Percentiles rank a stretch among this genome's conserved stretches.
phyloP scores from a whole-genome alignment of 2,113 vertebrate genomes.

The Empidonax traillii region DNA sequence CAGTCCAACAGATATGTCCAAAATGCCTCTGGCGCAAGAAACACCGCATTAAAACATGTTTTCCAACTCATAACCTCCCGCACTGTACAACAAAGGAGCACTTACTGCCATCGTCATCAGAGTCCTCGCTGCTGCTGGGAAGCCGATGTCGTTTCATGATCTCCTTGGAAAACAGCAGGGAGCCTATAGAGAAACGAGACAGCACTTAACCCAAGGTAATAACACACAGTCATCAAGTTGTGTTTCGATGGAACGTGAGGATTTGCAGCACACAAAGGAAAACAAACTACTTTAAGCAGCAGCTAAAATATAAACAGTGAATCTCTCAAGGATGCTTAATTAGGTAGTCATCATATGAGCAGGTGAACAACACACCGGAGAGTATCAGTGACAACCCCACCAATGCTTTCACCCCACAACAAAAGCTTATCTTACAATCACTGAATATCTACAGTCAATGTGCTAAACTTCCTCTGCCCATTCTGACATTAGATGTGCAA shows the following conservation, averaged over 20 bases:
- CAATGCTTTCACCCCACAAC: neutral
- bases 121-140: constrained; percentile 95
- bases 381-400: neutral
- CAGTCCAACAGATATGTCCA: neutral
- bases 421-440: neutral
- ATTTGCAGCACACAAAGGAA: constrained; percentile 52
- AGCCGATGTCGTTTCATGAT: constrained; percentile 93
- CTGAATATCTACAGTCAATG: neutral
- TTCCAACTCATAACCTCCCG: constrained; percentile 49
- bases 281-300: constrained; percentile 58
- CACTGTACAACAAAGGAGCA: constrained; percentile 69
- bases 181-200: constrained; percentile 77
- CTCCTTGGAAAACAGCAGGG: constrained; percentile 74
- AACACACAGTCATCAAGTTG: constrained; percentile 54
- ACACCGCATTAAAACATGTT: constrained; percentile 6
- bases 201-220: constrained; percentile 73
- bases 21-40: constrained; percentile 29
- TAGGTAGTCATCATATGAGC: constrained; percentile 2
- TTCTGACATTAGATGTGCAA: neutral
- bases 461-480: neutral
- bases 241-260: constrained; percentile 58
- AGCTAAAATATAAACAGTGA: constrained; percentile 26
- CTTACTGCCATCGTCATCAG: constrained; percentile 97
- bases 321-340: constrained; percentile 40
- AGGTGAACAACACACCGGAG: neutral